Base-by-base conservation (phyloP, 1,140 invertebrate genomes). In the Aphis craccivora region DNA sequence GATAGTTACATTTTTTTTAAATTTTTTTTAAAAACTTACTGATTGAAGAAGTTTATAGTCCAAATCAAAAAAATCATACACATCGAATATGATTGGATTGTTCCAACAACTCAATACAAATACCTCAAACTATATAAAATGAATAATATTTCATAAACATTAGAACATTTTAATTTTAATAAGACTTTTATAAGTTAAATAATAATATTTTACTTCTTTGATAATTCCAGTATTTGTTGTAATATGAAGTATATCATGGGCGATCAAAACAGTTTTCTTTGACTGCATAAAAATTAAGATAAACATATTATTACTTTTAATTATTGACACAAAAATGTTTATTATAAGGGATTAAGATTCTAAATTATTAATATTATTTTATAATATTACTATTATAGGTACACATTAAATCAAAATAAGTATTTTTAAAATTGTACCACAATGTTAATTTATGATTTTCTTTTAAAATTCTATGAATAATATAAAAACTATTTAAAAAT, bases 61-160 rank as follows among this genome's bases (percentile, higher is more conserved):
- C 90, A 91, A 91, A 48, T 91, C 30, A 81, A 91, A 91, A 23
- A 91, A 48, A 81, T 91, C 45, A 48, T 91, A 48, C 4, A 91
- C 90, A 48, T 91, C n/a, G 48, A 91, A 91, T 81, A 81, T 45
- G 11, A 91, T 91, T 22, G 90, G 90, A 51, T 91, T 30, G 67
- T 81, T 91, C 90, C 90, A 81, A 81, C 23, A 35, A 23, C 30
- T 91, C 67, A 91, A 45, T 22, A 91, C 48, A 11, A 91, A n/a
- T 35, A 83, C 30, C 22, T 91, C 90, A 23, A 81, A 81, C 90
- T 91, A 81, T 35, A 90, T 4, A 76, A 1, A 67, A 43, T 25
- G 23, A 43, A 43, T 23, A 43, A 84, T 84, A 90, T 53, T 90
- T 53, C 3, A 86, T 84, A 40, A 0, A 25, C 8, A 25, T 43